A percentile compares a stretch with the other conserved stretches of the same genome.
phyloP scores from a whole-genome alignment of 1,140 invertebrate species.

The Laupala kohalensis region DNA sequence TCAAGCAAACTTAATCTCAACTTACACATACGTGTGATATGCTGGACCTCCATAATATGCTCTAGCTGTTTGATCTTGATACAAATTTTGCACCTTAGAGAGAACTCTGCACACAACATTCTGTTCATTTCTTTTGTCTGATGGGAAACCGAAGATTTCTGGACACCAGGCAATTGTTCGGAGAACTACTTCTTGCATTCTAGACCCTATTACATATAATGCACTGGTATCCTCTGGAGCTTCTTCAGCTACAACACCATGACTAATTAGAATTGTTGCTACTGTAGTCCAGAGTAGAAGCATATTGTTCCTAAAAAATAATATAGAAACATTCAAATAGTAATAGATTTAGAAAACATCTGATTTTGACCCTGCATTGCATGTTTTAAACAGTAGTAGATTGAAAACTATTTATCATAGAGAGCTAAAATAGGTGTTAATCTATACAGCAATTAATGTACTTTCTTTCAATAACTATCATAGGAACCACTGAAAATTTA shows the following conservation, averaged over 20 bases:
- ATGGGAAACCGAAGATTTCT: not conserved
- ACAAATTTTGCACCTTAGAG: not conserved
- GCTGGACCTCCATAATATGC: slow-evolving; percentile 1
- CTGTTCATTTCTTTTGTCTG: not conserved
- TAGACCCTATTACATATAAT: not conserved
- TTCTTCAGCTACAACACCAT: not conserved
- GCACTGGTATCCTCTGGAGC: not conserved
- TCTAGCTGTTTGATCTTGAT: not conserved
- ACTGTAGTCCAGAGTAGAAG: not conserved
- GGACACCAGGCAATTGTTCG: not conserved
- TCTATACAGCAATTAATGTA: too few species aligned
- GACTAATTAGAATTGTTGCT: not conserved
- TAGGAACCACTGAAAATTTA: too few species aligned
- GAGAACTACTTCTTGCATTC: not conserved
- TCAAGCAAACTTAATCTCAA: not conserved
- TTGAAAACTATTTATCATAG: too few species aligned
- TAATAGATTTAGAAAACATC: too few species aligned
- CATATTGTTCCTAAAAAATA: not conserved
- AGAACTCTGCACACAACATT: not conserved
- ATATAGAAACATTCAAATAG: not conserved
- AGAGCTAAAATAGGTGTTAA: too few species aligned
- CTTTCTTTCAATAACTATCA: too few species aligned
- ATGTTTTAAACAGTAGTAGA: too few species aligned
- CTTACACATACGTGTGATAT: slow-evolving; percentile 6
- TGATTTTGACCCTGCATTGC: too few species aligned